Evolutionary conservation across 1,140 invertebrate genomes (phyloP), one percentile per base, ranked within the genome.

Genomic region (Teleopsis dalmanni): DNA sequence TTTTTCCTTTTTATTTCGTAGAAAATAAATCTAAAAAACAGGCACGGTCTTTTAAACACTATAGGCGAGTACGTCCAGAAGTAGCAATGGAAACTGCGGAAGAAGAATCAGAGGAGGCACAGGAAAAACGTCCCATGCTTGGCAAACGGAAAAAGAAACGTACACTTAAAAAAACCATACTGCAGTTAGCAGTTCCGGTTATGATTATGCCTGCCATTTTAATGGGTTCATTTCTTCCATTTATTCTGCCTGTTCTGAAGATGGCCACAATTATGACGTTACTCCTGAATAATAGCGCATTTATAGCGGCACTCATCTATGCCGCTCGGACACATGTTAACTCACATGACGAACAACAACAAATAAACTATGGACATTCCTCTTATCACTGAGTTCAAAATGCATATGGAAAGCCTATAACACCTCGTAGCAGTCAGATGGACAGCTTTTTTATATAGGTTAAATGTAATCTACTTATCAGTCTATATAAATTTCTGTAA

Each of bases 221-320:
- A 3, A 34, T 70, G 34, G 67, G 62, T 38, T 60, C 66, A 11
- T 43, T 70, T 6, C 19, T 70, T 31, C 67, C 67, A 3, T 70
- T 70, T 23, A 38, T 69, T 1, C 36, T 70, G 47, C 67, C 67
- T 8, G 63, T 63, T 0, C 52, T 70, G 0, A 70, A 70, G 40
- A 66, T 70, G 64, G 67, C 67, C 40, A 68, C 67, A n/a, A 62
- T 70, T 3, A 42, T 67, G 44, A 59, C 67, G 9, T 56, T 65
- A 21, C 48, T 70, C 8, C 55, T 70, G 58, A 70, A 70, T 44
- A 70, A 70, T 46, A 65, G 64, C 18, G 67, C 67, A 22, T 62
- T 70, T 19, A 51, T 70, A 48, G 64, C 66, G 1, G 67, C 67
- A 21, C 29, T 70, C 14, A 51, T 70, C 36, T 70, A 70, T 22